Evolutionary conservation across 2,797 vertebrate species (phyloP).

Genomic region (Catharus ustulatus): DNA sequence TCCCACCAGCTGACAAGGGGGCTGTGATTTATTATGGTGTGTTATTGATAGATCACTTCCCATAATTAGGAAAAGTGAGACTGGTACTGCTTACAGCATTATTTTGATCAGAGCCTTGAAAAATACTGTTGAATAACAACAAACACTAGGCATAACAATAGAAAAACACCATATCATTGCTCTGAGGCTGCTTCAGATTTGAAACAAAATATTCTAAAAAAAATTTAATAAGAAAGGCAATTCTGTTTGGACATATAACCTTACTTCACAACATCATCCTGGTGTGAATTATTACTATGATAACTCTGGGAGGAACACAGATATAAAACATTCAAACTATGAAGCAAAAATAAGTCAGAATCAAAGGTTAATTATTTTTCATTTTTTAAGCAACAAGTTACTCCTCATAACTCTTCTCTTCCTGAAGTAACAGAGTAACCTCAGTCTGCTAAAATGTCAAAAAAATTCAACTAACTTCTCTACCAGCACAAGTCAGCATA

Average conservation of each 20-base stretch:
- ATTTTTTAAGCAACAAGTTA: neutral
- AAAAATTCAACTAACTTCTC: neutral
- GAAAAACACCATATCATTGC: neutral
- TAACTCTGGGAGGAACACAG: neutral
- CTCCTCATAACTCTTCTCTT: neutral
- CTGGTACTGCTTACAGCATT: conserved; percentile 42
- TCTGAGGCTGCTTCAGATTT: neutral
- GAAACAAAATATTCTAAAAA: neutral
- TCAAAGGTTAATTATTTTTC: neutral
- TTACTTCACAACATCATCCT: neutral
- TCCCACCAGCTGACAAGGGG: conserved; percentile 43
- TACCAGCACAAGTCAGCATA: neutral
- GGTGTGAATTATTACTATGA: neutral
- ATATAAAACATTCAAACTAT: neutral
- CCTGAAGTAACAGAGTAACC: neutral
- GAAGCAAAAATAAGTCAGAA: neutral
- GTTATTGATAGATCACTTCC: conserved; percentile 58
- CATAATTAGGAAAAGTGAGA: conserved; percentile 51
- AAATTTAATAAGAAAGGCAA: neutral
- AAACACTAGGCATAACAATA: neutral
- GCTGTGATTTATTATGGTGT: conserved; percentile 47
- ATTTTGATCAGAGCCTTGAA: conserved; percentile 43
- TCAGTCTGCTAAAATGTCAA: neutral
- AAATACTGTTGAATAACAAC: conserved; percentile 24
- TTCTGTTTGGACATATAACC: neutral